Evolutionary conservation across 2,888 invertebrate species (phyloP).

Genomic region (Drosophila colorata): DNA sequence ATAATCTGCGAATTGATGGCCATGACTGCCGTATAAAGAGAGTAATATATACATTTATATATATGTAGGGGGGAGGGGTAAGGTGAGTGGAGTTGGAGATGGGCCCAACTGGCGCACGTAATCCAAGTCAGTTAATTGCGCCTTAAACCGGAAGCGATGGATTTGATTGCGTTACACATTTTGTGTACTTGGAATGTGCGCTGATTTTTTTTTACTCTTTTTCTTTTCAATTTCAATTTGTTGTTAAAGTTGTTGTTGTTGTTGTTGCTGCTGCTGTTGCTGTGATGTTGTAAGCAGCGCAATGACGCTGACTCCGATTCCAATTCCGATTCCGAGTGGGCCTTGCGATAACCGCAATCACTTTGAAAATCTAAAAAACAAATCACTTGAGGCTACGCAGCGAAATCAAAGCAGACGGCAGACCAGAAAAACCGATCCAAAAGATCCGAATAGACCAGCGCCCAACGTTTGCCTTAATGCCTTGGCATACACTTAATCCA

Average conservation of each 20-base stretch:
- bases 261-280: conserved; percentile 24
- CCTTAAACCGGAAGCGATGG: conserved; percentile 81
- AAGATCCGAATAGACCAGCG: conserved; percentile 7
- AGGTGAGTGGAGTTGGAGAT: conserved; percentile 33
- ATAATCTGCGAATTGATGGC: conserved; percentile 76
- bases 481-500: conserved; percentile 79
- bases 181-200: conserved; percentile 77
- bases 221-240: conserved; percentile 46
- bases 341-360: conserved; percentile 71
- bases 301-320: conserved; percentile 49
- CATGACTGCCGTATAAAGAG: conserved; percentile 61
- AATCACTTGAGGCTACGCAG: conserved; percentile 76
- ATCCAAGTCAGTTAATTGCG: conserved; percentile 80
- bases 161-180: conserved; percentile 82
- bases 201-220: conserved; percentile 59
- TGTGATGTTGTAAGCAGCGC: conserved; percentile 48
- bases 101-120: conserved; percentile 60
- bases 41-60: conserved; percentile 35
- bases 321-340: conserved; percentile 34
- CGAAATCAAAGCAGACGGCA: conserved; percentile 7
- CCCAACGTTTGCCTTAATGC: conserved; percentile 56
- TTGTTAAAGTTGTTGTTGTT: conserved; percentile 32
- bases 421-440: conserved; percentile 5
- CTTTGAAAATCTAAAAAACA: conserved; percentile 78
- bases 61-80: conserved; percentile 1